Conservation (phyloP, 2,797 vertebrate genomes). For the Hydrophis major region DNA sequence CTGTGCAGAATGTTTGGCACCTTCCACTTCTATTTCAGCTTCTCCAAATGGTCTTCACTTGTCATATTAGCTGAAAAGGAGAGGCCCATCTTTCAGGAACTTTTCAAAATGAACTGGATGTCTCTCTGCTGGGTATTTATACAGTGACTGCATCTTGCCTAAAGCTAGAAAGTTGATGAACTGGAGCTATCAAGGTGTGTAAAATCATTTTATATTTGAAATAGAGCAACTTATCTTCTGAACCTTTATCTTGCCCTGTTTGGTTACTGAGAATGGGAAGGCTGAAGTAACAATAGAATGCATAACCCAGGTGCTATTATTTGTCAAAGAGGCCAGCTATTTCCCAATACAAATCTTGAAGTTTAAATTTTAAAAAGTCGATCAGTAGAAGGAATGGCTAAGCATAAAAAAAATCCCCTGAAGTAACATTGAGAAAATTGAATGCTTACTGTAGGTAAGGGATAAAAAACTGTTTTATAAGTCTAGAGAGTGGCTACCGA, state of each 20-base stretch:
- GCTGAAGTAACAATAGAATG: background rate
- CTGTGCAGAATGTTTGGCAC: background rate
- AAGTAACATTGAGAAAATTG: background rate
- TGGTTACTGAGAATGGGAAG: background rate
- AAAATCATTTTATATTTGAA: background rate
- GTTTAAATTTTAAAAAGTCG: background rate
- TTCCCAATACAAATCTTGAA: background rate
- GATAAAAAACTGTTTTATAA: background rate
- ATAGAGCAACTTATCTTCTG: background rate
- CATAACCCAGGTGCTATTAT: background rate
- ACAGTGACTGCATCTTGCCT: background rate
- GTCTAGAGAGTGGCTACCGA: background rate
- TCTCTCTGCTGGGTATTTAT: background rate
- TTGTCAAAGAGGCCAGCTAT: background rate
- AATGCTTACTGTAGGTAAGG: background rate
- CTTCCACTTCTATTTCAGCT: background rate
- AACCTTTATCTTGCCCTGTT: background rate
- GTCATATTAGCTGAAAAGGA: background rate
- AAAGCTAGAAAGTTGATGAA: background rate
- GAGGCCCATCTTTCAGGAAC: background rate
- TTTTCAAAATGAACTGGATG: background rate
- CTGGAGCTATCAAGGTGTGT: background rate
- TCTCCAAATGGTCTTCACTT: background rate
- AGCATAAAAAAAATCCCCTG: background rate
- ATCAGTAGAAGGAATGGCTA: background rate